phyloP scores from a whole-genome alignment of 1,140 invertebrate genomes.

The Drosophila nannoptera region DNA sequence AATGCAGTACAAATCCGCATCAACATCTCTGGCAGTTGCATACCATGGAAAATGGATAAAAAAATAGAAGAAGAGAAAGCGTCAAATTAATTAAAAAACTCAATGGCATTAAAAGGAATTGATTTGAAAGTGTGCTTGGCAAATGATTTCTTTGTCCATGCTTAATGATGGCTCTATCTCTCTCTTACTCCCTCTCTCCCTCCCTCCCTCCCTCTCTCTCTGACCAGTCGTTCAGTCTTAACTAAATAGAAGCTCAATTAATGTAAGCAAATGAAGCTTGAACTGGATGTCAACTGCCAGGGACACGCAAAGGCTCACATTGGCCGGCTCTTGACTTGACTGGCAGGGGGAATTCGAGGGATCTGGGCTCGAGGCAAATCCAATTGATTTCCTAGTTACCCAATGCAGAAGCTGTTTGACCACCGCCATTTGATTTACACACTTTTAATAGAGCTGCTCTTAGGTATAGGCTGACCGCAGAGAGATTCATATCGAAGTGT shows the following conservation, averaged over 20 bases:
- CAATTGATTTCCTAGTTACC: neutral
- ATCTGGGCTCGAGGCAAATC: neutral
- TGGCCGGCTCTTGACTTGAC: conserved; percentile 3
- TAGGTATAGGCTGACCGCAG: too few species aligned
- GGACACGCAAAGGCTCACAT: conserved; percentile 9
- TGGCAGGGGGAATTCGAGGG: neutral
- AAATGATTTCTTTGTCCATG: conserved; percentile 38
- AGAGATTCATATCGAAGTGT: too few species aligned
- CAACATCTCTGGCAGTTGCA: conserved; percentile 9
- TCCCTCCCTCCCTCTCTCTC: too few species aligned
- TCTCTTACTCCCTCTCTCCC: conserved; percentile 12
- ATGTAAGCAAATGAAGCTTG: conserved; percentile 62
- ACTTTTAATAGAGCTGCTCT: neutral
- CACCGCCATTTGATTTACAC: neutral
- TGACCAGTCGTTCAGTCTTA: conserved; percentile 27
- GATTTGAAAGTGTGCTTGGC: conserved; percentile 42
- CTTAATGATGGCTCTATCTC: conserved; percentile 26
- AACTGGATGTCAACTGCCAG: conserved; percentile 24
- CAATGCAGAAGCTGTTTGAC: neutral
- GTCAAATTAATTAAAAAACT: conserved; percentile 68
- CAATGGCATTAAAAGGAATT: conserved; percentile 38
- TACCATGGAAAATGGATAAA: conserved; percentile 16
- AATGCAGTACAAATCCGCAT: conserved; percentile 47
- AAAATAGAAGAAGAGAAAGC: neutral
- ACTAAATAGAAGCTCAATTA: conserved; percentile 62